Evolutionary conservation across 1,140 invertebrate genomes (phyloP), one percentile per base, ranked within the genome.

Genomic region (Ooceraea biroi): DNA sequence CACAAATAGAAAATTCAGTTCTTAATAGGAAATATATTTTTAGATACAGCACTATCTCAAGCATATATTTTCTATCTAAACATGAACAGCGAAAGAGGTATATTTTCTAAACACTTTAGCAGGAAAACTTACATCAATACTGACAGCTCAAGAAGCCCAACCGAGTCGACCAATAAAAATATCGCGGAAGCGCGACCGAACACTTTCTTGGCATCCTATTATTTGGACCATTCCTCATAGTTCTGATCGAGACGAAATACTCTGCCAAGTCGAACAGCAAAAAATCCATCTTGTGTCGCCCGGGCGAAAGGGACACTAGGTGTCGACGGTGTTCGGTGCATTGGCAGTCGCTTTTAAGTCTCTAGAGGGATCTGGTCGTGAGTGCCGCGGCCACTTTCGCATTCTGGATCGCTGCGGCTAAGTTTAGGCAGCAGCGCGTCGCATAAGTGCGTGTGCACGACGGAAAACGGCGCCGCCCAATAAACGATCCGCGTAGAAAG

Each of bases 341-440:
- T 86, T 88, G 86, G 86, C 87, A 88, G 87, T 88, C 76, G 87
- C 60, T 55, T 46, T 60, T 66, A 77, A 78, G 73, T 85, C 86
- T 88, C 25, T 77, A 72, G 46, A 73, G 83, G 73, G 86, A 68
- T 48, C 78, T 77, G 77, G 82, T 85, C 86, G 63, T 7, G 77
- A 76, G 86, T 63, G 52, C 41, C 71, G 46, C 14, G 82, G 83
- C 80, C 82, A 71, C 72, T 61, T 73, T 88, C 83, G 83, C 84
- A 85, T 88, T 85, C 83, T 88, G 87, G 72, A 88, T 30, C 87
- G 86, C 72, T 55, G 86, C 14, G 44, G 77, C 87, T 88, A 88
- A 88, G 86, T 88, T 88, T 88, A 88, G 87, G 72, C 55, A 36
- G 36, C 7, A 14, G 5, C 61, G 83, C 72, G 46, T 74, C 80